These are phyloP conservation scores for Hyperopisus bebe DNA, from an alignment of 2,113 vertebrate genomes.

Conservation along the genomic window DNA sequence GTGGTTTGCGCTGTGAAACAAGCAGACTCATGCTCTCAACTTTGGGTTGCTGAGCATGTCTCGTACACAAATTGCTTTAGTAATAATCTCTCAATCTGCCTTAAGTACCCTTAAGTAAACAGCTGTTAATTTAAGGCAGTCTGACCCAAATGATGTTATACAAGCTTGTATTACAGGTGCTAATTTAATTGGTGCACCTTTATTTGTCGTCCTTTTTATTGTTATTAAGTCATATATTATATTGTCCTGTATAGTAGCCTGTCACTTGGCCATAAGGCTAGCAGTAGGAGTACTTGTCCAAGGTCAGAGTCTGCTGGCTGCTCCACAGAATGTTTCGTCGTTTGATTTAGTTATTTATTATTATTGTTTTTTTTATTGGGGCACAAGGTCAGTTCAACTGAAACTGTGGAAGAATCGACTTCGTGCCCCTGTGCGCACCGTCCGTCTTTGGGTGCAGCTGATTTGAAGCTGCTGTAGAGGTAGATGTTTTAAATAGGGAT, in stretches of 20 bases:
- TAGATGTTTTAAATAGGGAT: background rate
- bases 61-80: background rate
- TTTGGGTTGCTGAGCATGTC: background rate
- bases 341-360: background rate
- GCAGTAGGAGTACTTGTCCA: background rate
- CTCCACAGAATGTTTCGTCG: background rate
- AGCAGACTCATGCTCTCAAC: background rate
- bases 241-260: background rate
- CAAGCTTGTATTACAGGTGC: background rate
- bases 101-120: background rate
- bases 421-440: background rate
- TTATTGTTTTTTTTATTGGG: background rate
- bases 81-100: background rate
- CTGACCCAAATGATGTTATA: background rate
- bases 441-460: background rate
- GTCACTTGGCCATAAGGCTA: background rate
- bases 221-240: background rate
- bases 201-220: background rate
- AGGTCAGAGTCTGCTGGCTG: background rate
- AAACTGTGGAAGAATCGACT: background rate
- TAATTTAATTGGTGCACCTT: background rate
- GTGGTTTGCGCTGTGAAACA: background rate
- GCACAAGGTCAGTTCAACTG: background rate
- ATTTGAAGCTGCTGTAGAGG: background rate
- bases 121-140: constrained; percentile 1